Conservation (phyloP, 2,888 invertebrate genomes). For the Trachelus iudaicus region DNA sequence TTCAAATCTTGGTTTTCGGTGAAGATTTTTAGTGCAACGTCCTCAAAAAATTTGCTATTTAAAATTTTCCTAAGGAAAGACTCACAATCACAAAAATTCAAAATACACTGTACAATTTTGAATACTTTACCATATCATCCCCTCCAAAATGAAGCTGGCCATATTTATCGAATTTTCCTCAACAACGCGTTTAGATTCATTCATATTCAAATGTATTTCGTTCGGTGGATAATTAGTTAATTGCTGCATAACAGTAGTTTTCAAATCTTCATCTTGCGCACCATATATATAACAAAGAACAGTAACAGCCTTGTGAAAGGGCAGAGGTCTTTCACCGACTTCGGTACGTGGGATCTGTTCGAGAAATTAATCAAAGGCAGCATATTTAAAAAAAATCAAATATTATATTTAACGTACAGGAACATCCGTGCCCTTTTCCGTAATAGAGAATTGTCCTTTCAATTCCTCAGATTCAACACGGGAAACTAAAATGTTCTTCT, state of each 20-base stretch:
- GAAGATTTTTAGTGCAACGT: slow-evolving; percentile 29
- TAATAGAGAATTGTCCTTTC: slow-evolving; percentile 61
- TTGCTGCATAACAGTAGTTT: slow-evolving; percentile 43
- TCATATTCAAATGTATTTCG: slow-evolving; percentile 32
- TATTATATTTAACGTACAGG: slow-evolving; percentile 47
- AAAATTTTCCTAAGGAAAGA: slow-evolving; percentile 58
- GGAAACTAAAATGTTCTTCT: slow-evolving; percentile 50
- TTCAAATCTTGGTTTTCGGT: slow-evolving; percentile 29
- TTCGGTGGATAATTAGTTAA: slow-evolving; percentile 50
- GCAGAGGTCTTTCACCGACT: slow-evolving; percentile 45
- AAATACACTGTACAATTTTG: slow-evolving; percentile 3
- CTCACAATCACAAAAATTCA: slow-evolving; percentile 2
- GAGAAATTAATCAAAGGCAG: not conserved
- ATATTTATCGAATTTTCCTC: slow-evolving; percentile 24
- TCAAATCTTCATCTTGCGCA: slow-evolving; percentile 46
- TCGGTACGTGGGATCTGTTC: slow-evolving; percentile 46
- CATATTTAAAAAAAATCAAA: not conserved
- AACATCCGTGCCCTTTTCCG: slow-evolving; percentile 55
- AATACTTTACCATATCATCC: slow-evolving; percentile 51
- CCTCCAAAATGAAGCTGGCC: slow-evolving; percentile 48
- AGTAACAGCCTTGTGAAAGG: slow-evolving; percentile 48
- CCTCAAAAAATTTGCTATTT: slow-evolving; percentile 50
- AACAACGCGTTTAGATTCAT: slow-evolving; percentile 3
- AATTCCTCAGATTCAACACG: slow-evolving; percentile 43
- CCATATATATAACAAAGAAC: slow-evolving; percentile 51